Conservation (phyloP, 2,113 vertebrate species). For the Girardinichthys multiradiatus region DNA sequence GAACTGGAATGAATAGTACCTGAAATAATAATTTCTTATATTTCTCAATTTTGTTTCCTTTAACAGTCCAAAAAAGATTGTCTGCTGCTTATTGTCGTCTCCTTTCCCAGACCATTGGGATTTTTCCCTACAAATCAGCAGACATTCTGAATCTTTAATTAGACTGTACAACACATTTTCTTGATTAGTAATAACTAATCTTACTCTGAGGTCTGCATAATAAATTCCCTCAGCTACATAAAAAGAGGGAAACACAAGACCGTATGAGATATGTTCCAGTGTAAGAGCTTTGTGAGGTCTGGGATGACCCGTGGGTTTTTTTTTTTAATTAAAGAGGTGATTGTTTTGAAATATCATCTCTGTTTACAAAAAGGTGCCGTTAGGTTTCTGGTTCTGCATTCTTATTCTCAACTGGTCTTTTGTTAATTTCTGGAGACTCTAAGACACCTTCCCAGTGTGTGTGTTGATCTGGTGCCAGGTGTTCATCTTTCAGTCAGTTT, state of each 20-base stretch:
- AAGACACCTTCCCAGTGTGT: not conserved
- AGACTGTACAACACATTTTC: slow-evolving; percentile 51
- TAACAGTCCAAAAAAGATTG: not conserved
- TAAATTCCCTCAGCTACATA: slow-evolving; percentile 15
- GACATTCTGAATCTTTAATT: slow-evolving; percentile 56
- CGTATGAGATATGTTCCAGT: not conserved
- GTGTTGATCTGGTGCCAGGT: slow-evolving; percentile 17
- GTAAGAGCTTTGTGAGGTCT: slow-evolving; percentile 2
- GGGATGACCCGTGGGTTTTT: not conserved
- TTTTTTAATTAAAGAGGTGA: slow-evolving; percentile 21
- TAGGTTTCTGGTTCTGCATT: slow-evolving; percentile 31
- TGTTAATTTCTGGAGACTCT: slow-evolving; percentile 27
- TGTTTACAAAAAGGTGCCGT: slow-evolving; percentile 15
- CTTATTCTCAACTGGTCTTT: slow-evolving; percentile 11
- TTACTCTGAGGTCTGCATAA: slow-evolving; percentile 11
- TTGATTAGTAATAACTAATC: slow-evolving; percentile 55
- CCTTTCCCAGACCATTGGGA: slow-evolving; percentile 16
- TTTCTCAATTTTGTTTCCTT: not conserved
- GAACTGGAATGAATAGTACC: not conserved
- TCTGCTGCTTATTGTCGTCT: not conserved
- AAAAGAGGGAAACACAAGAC: not conserved
- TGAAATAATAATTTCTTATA: not conserved
- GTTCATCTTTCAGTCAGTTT: slow-evolving; percentile 13
- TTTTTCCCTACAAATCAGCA: slow-evolving; percentile 47
- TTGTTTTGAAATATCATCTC: slow-evolving; percentile 33